Conservation (phyloP, 2,888 invertebrate species). For the Torymus aiolomorphi region DNA sequence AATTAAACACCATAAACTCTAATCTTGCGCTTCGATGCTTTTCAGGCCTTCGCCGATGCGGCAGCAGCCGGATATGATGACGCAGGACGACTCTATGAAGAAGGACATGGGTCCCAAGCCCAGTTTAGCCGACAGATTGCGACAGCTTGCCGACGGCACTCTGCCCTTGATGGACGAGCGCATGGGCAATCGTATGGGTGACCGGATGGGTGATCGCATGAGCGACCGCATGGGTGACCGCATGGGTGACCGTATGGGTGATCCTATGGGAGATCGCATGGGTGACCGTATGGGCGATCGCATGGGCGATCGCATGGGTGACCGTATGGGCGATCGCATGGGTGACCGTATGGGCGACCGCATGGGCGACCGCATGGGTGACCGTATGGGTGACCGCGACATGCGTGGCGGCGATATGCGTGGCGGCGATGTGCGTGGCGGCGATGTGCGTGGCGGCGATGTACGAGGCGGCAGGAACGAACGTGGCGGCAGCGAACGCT, state of each 20-base stretch:
- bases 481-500: slow-evolving; percentile 67
- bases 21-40: not conserved
- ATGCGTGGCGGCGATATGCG: slow-evolving; percentile 63
- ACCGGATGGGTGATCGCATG: slow-evolving; percentile 64
- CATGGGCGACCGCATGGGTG: too few species aligned
- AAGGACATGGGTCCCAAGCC: slow-evolving; percentile 69
- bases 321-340: too few species aligned
- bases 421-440: slow-evolving; percentile 67
- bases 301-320: too few species aligned
- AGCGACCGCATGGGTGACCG: too few species aligned
- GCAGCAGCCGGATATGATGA: slow-evolving; percentile 65
- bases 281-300: slow-evolving; percentile 60
- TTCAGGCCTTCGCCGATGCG: slow-evolving; percentile 66
- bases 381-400: too few species aligned
- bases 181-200: slow-evolving; percentile 67
- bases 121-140: slow-evolving; percentile 73
- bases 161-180: slow-evolving; percentile 70
- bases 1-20: too few species aligned
- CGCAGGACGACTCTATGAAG: slow-evolving; percentile 61
- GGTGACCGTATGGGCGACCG: too few species aligned
- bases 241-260: too few species aligned
- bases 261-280: too few species aligned
- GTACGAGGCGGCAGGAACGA: slow-evolving; percentile 69
- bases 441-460: slow-evolving; percentile 55
- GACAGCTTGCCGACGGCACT: slow-evolving; percentile 74